A percentile compares a stretch with the other conserved stretches of the same genome.
phyloP scores from a whole-genome alignment of 2,888 invertebrate species.

The Oscheius sp. region DNA sequence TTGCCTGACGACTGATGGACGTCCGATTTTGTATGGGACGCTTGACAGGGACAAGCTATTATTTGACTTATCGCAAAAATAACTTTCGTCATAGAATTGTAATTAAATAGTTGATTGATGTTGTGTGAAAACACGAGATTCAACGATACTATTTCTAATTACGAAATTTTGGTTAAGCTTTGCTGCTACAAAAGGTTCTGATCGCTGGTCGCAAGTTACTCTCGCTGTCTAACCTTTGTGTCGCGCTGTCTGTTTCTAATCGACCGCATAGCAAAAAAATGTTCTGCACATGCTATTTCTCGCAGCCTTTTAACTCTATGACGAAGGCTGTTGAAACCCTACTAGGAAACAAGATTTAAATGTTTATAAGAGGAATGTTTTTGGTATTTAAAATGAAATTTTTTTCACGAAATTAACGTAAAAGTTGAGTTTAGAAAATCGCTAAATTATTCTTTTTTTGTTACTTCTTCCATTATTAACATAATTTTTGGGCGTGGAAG shows the following conservation, averaged over 20 bases:
- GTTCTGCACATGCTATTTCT: slow-evolving; percentile 17
- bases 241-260: slow-evolving; percentile 16
- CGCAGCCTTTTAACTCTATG: background rate
- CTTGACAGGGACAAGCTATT: background rate
- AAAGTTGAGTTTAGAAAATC: too few species aligned
- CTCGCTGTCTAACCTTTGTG: slow-evolving; percentile 12
- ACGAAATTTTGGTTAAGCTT: too few species aligned
- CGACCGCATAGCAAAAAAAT: too few species aligned
- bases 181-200: background rate
- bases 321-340: background rate
- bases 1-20: slow-evolving; percentile 23
- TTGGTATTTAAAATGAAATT: background rate
- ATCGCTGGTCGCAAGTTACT: slow-evolving; percentile 24
- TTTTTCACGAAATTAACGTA: too few species aligned
- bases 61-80: too few species aligned
- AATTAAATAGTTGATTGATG: too few species aligned
- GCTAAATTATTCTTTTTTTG: too few species aligned
- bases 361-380: background rate
- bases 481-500: too few species aligned
- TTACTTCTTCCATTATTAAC: too few species aligned
- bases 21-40: slow-evolving; percentile 7
- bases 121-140: too few species aligned
- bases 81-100: too few species aligned
- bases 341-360: background rate
- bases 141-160: too few species aligned